phyloP scores from a whole-genome alignment of 2,113 vertebrate species.

The Aegotheles bennettii region DNA sequence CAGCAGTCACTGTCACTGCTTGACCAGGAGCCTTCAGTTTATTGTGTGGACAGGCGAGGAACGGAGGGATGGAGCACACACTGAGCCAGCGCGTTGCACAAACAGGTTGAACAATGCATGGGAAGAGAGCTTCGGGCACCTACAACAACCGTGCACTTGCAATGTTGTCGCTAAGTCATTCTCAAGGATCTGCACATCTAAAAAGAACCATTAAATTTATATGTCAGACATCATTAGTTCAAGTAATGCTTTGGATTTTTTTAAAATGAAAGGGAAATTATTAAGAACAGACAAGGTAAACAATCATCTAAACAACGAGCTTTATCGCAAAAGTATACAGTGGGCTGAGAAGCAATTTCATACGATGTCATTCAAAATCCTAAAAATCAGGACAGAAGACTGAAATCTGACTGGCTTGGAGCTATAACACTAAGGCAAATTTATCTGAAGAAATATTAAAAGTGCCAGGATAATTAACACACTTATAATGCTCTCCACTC shows the following conservation, averaged over 20 bases:
- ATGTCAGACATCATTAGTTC: background rate
- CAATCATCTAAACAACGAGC: background rate
- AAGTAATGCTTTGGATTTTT: background rate
- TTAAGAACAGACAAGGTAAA: background rate
- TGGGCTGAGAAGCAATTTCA: background rate
- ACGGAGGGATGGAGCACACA: background rate
- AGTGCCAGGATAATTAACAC: conserved; percentile 4
- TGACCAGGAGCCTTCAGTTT: background rate
- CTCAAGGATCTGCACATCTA: background rate
- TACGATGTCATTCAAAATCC: background rate
- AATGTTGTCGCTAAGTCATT: background rate
- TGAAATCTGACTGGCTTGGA: background rate
- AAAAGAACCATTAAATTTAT: background rate
- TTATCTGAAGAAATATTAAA: conserved; percentile 8
- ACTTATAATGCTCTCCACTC: background rate
- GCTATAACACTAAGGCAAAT: background rate
- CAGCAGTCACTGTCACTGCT: background rate
- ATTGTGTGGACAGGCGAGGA: background rate
- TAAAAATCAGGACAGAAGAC: background rate
- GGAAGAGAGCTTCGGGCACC: fast-evolving
- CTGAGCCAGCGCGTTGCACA: background rate
- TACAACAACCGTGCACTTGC: background rate
- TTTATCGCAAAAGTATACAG: background rate
- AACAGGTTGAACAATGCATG: background rate
- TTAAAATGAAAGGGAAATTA: background rate